These are phyloP conservation scores for Vulpes vulpes DNA, from an alignment of 2,113 vertebrate species.

Conservation along the genomic window DNA sequence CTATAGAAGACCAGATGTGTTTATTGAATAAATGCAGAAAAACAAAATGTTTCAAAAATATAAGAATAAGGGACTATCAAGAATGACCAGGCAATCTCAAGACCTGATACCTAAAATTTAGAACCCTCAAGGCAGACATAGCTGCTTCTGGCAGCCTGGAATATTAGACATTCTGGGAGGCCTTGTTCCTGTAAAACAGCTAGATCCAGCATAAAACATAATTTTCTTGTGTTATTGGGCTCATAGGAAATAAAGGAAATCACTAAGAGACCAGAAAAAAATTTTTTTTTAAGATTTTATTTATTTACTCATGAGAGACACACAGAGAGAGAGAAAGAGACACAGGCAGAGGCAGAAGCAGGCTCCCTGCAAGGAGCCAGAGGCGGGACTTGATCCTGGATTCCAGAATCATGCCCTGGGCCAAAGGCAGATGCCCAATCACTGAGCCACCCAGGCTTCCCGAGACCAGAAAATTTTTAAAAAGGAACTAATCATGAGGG, in stretches of 20 bases:
- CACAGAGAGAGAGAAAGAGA: too few relatives aligned
- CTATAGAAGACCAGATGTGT: neutral
- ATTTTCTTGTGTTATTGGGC: neutral
- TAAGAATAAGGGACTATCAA: neutral
- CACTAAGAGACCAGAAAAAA: neutral
- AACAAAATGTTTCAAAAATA: slow-evolving; percentile 43
- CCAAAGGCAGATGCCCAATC: too few relatives aligned
- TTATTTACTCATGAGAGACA: too few relatives aligned
- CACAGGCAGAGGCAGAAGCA: too few relatives aligned
- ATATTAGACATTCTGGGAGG: neutral
- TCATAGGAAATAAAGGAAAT: slow-evolving; percentile 36
- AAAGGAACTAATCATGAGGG: neutral
- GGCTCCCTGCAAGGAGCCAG: too few relatives aligned
- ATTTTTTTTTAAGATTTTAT: too few relatives aligned
- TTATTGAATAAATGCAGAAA: slow-evolving; percentile 48
- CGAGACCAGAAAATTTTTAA: neutral
- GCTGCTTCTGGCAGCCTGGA: neutral
- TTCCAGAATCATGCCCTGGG: too few relatives aligned
- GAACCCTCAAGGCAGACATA: neutral
- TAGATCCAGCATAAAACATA: neutral
- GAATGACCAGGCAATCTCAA: neutral
- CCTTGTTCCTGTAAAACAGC: neutral
- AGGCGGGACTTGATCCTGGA: too few relatives aligned
- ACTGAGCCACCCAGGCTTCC: too few relatives aligned
- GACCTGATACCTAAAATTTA: slow-evolving; percentile 9